These are phyloP conservation scores for Sclerodermus sp. DNA, from an alignment of 2,888 invertebrate species.

Conservation along the genomic window DNA sequence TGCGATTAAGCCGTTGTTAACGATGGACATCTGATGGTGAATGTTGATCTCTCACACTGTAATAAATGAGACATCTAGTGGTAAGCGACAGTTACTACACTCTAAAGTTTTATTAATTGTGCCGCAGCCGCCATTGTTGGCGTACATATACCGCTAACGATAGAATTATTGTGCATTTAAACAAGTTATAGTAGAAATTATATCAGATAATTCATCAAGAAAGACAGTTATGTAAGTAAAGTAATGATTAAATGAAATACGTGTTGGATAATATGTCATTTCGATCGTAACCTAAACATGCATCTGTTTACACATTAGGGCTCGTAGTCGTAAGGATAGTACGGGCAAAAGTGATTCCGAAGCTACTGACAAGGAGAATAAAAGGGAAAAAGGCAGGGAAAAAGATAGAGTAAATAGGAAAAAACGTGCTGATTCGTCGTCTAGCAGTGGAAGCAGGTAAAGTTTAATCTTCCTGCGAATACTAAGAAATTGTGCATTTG, in stretches of 20 bases:
- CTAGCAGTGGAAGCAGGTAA: constrained; percentile 79
- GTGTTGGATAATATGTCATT: background rate
- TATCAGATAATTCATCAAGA: too few relatives aligned
- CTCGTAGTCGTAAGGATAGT: constrained; percentile 69
- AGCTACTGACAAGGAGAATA: constrained; percentile 72
- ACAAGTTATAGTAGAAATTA: background rate
- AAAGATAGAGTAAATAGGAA: constrained; percentile 60
- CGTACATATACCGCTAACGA: background rate
- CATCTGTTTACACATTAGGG: constrained; percentile 62
- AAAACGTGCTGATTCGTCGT: constrained; percentile 76
- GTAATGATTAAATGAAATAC: background rate
- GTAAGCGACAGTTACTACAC: background rate
- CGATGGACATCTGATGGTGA: too few relatives aligned
- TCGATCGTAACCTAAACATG: background rate
- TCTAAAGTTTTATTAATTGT: background rate
- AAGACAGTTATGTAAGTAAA: background rate
- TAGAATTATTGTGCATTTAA: background rate
- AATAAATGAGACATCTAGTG: too few relatives aligned
- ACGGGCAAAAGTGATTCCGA: constrained; percentile 63
- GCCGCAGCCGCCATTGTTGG: background rate
- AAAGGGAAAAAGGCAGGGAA: constrained; percentile 66
- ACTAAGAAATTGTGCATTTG: too few relatives aligned
- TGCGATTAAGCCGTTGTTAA: too few relatives aligned
- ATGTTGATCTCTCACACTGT: too few relatives aligned
- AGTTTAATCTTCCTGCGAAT: too few relatives aligned